Base-by-base conservation (phyloP, 2,888 invertebrate genomes). In the Coecobrya sp. region DNA sequence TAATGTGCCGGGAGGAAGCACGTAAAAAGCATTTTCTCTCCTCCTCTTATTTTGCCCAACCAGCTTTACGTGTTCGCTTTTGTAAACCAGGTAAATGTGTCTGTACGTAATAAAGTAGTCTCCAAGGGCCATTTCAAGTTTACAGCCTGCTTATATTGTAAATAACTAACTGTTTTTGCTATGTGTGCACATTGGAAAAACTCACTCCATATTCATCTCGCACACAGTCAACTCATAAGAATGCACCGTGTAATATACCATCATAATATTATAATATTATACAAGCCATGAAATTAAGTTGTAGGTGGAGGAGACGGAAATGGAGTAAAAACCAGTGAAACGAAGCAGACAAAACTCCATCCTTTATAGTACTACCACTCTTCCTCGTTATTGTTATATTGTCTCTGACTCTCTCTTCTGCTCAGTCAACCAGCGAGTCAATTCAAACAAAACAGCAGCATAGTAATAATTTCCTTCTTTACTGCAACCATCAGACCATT, bases 111-210 rank as follows among this genome's bases (percentile, higher is more conserved):
- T 85, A 90, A 89, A 84, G 76, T 90, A 65, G 42, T 90, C 90
- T 90, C 90, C 65, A 65, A 90, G 90, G 90, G 85, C 90, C 52
- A 90, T 85, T 90, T 90, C 90, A 76, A 90, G n/a, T 84, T 90
- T 90, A 90, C 90, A 85, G 62, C 90, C 49, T 85, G 85, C 76
- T 84, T 85, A 65, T 49, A 82, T n/a, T n/a, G 36, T 36, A 36
- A 36, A 36, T 36, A 82, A 82, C 82, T 59, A 82, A 82, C 55
- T 30, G 30, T 59, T 70, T 65, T 70, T 70, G 70, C 13, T 59
- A 19, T 59, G 59, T 52, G 27, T 79, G 45, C n/a, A n/a, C 27
- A 73, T n/a, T 19, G 65, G 65, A 65, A 27, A 27, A 42, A 55
- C 65, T 65, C 65, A 65, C 65, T 65, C 16, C 27, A 65, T 65